These are phyloP conservation scores for Xiphydria camelus DNA, from an alignment of 2,888 invertebrate species.

Conservation along the genomic window DNA sequence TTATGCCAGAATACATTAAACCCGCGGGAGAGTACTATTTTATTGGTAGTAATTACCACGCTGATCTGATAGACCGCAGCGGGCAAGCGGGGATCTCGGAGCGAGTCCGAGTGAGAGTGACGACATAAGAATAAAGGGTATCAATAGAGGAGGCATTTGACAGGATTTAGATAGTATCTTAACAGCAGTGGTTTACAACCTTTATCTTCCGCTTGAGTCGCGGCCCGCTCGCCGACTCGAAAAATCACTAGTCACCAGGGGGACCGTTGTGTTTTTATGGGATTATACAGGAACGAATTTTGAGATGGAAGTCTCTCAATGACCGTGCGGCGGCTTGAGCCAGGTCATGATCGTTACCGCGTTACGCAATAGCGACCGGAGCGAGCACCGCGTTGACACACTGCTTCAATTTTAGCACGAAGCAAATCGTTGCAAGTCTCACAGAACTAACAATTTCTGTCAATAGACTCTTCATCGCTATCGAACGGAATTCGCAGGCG, in stretches of 20 bases:
- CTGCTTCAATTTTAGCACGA: no score
- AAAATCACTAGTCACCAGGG: conserved; percentile 32
- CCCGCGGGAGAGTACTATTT: conserved; percentile 9
- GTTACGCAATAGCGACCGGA: no score
- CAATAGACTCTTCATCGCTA: no score
- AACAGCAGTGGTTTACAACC: conserved; percentile 35
- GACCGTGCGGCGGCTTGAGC: conserved; percentile 6
- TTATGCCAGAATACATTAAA: conserved; percentile 17
- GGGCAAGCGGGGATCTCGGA: conserved; percentile 14
- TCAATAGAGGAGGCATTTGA: conserved; percentile 46
- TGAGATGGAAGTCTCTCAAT: conserved; percentile 9
- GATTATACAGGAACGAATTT: conserved; percentile 18
- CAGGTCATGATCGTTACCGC: conserved; percentile 14
- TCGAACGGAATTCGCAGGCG: no score
- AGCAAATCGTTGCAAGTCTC: no score
- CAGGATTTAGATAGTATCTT: conserved; percentile 51
- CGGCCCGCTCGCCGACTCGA: conserved; percentile 9
- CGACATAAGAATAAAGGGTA: conserved; percentile 50
- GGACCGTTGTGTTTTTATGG: conserved; percentile 15
- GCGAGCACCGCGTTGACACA: no score
- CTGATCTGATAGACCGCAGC: conserved; percentile 26
- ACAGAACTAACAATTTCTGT: no score
- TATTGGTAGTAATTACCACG: conserved; percentile 27
- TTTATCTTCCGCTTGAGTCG: conserved; percentile 17
- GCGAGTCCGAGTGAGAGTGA: conserved; percentile 37